Percentiles rank a stretch among this genome's conserved stretches.
Evolutionary conservation across 2,888 invertebrate genomes (phyloP).

Genomic region (Ennomos quercinarius): DNA sequence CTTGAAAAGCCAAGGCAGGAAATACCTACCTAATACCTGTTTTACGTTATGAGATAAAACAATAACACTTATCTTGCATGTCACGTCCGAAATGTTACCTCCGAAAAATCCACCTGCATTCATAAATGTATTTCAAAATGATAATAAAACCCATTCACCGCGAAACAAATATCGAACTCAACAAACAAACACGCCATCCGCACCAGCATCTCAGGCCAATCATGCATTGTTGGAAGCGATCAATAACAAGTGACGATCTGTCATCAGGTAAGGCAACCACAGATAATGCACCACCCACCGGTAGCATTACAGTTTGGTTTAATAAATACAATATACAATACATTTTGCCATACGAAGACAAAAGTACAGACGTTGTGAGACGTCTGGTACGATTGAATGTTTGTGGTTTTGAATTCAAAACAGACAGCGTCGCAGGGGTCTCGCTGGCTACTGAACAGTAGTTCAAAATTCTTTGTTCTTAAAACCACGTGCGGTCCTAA

Average conservation of each 20-base stretch:
- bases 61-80: too few species aligned
- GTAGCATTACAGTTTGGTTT: conserved; percentile 78
- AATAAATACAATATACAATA: too few species aligned
- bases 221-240: conserved; percentile 61
- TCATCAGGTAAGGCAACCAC: conserved; percentile 65
- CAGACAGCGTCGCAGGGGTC: conserved; percentile 61
- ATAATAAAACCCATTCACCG: neutral
- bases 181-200: conserved; percentile 3
- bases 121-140: neutral
- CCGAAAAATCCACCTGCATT: neutral
- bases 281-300: conserved; percentile 71
- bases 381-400: conserved; percentile 60
- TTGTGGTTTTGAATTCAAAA: conserved; percentile 77
- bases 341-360: conserved; percentile 56
- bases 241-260: conserved; percentile 71
- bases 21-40: too few species aligned
- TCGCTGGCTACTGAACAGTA: conserved; percentile 72
- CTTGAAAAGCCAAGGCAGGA: too few species aligned
- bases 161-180: conserved; percentile 8
- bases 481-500: conserved; percentile 71
- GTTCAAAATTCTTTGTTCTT: conserved; percentile 67
- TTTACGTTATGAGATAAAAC: too few species aligned
- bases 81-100: too few species aligned
- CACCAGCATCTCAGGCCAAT: conserved; percentile 30
- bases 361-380: conserved; percentile 55